Conservation (phyloP, 2,888 invertebrate species). For the Strigamia maritima region DNA sequence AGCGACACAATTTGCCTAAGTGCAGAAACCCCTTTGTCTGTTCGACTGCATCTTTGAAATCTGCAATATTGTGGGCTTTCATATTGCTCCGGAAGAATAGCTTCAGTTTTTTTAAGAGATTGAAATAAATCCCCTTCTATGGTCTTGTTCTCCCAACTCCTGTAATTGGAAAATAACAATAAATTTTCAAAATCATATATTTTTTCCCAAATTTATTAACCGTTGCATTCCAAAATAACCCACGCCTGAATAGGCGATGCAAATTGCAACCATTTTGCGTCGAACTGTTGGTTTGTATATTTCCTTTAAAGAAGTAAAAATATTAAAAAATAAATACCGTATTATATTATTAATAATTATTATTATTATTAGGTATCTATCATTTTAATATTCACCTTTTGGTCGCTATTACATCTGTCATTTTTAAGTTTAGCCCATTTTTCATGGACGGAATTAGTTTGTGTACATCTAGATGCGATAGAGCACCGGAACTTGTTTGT, state of each 20-base stretch:
- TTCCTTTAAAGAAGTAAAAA: background rate
- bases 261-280: constrained; percentile 68
- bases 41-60: constrained; percentile 94
- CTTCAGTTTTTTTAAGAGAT: constrained; percentile 72
- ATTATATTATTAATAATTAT: too few species aligned
- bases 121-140: constrained; percentile 87
- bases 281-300: background rate
- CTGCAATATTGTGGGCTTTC: constrained; percentile 73
- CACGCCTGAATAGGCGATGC: constrained; percentile 86
- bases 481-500: background rate
- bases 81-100: constrained; percentile 76
- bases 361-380: too few species aligned
- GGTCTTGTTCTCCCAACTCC: constrained; percentile 80
- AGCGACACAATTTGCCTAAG: constrained; percentile 86
- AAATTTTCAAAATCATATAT: background rate
- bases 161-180: constrained; percentile 47
- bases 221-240: constrained; percentile 95
- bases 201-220: constrained; percentile 51
- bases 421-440: background rate
- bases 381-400: too few species aligned
- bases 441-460: background rate
- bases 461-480: background rate
- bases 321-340: background rate
- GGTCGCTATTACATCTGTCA: too few species aligned
- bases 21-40: constrained; percentile 95